A percentile compares a stretch with the other conserved stretches of the same genome.
Evolutionary conservation across 2,888 invertebrate genomes (phyloP).

Genomic region (Pristionchus maxplancki): DNA sequence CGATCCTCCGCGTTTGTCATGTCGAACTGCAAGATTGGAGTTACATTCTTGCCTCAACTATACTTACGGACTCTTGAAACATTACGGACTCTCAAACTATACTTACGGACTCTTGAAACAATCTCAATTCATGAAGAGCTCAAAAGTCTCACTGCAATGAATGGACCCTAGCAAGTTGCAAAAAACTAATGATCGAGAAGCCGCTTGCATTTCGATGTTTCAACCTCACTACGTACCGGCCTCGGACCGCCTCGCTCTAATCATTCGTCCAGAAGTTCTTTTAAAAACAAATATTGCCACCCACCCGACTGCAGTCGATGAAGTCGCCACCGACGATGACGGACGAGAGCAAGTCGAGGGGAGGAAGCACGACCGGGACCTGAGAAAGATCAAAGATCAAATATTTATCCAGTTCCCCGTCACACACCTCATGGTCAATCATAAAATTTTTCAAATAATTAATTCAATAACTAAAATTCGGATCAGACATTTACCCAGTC

Average conservation of each 20-base stretch:
- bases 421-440: too few relatives aligned
- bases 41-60: neutral
- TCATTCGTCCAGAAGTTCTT: neutral
- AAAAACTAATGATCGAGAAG: neutral
- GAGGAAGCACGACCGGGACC: slow-evolving; percentile 39
- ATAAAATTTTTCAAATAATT: too few relatives aligned
- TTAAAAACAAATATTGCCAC: neutral
- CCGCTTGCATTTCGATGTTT: neutral
- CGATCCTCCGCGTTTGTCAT: neutral
- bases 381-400: neutral
- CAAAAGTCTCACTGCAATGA: neutral
- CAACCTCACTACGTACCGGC: neutral
- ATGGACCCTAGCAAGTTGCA: neutral
- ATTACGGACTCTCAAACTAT: neutral
- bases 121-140: neutral
- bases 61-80: neutral
- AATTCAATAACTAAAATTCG: too few relatives aligned
- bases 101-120: neutral
- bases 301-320: slow-evolving; percentile 16
- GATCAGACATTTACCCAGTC: too few relatives aligned
- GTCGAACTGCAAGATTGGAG: neutral
- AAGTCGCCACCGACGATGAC: slow-evolving; percentile 38
- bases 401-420: neutral
- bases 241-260: neutral
- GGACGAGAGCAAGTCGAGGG: slow-evolving; percentile 40